Conservation (phyloP, 2,797 vertebrate genomes). For the Phoxinus dragarum region DNA sequence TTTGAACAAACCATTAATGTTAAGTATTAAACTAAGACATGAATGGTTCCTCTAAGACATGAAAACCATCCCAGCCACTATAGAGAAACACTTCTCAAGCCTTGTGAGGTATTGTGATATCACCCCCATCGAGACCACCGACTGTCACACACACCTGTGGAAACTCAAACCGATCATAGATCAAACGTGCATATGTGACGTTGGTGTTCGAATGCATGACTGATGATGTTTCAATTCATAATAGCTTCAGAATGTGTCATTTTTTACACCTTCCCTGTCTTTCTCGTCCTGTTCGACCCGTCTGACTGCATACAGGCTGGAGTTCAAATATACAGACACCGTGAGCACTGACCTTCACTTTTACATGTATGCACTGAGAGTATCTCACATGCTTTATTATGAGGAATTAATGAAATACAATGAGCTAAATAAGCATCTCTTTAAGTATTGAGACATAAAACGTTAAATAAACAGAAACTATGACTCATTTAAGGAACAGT, state of each 20-base stretch:
- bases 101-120: conserved; percentile 74
- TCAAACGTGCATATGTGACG: neutral
- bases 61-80: no score
- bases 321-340: neutral
- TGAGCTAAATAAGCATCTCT: neutral
- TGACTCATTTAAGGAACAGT: neutral
- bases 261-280: conserved; percentile 20
- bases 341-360: neutral
- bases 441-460: neutral
- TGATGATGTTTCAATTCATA: neutral
- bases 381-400: neutral
- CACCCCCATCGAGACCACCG: conserved; percentile 70
- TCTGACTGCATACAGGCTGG: conserved; percentile 58
- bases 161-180: conserved; percentile 20
- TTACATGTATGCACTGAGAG: neutral
- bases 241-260: conserved; percentile 32
- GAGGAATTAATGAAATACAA: neutral
- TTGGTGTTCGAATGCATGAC: neutral
- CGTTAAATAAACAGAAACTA: neutral
- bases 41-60: neutral
- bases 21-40: no score
- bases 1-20: neutral
- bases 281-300: conserved; percentile 65
- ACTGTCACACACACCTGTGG: conserved; percentile 47
- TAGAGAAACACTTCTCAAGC: no score